A percentile compares a stretch with the other conserved stretches of the same genome.
Conservation (phyloP, 2,113 vertebrate species). For the Corythornis cristatus region DNA sequence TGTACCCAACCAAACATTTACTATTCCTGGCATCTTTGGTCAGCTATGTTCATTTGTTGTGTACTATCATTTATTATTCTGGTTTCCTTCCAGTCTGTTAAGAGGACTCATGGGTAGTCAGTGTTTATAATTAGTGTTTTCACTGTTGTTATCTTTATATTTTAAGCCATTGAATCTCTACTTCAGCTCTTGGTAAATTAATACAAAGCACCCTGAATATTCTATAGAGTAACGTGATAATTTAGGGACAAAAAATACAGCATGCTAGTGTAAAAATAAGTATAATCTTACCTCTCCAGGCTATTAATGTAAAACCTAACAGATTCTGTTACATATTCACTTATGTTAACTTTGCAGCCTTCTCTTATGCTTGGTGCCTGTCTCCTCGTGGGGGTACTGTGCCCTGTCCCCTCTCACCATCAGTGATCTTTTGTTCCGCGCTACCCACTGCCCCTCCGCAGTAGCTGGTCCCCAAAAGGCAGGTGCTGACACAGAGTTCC, state of each 20-base stretch:
- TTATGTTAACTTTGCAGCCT: neutral
- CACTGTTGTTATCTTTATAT: neutral
- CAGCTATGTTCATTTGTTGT: neutral
- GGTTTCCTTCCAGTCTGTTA: neutral
- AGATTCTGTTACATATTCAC: neutral
- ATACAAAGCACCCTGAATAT: neutral
- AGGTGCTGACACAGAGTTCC: neutral
- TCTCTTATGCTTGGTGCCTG: neutral
- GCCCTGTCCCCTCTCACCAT: neutral
- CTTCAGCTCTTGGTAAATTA: neutral
- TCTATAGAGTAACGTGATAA: neutral
- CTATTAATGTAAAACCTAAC: neutral
- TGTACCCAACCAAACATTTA: neutral
- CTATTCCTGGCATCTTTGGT: neutral
- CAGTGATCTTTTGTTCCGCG: neutral
- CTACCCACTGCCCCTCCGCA: accelerated
- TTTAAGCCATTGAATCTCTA: neutral
- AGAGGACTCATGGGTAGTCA: neutral
- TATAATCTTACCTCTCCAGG: neutral
- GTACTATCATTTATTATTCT: neutral
- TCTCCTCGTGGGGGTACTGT: accelerated
- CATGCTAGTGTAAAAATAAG: neutral
- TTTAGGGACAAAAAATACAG: neutral
- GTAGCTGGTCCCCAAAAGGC: neutral
- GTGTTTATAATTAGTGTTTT: neutral